Percentiles rank a stretch among this genome's conserved stretches.
phyloP scores from a whole-genome alignment of 1,140 invertebrate species.

The Artemia franciscana region DNA sequence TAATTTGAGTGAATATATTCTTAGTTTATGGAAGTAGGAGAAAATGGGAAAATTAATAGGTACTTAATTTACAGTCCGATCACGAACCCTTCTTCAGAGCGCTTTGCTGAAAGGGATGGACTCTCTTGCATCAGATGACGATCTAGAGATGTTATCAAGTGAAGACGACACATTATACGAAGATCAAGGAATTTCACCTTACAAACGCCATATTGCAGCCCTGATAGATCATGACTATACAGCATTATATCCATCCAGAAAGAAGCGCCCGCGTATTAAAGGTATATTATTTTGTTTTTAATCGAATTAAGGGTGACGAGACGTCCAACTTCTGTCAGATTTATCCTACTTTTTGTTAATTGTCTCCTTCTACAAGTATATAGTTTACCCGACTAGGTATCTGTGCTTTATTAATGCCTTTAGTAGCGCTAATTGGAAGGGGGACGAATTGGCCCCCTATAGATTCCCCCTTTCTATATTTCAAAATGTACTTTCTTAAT shows the following conservation, averaged over 20 bases:
- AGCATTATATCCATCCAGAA: background rate
- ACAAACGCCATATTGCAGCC: background rate
- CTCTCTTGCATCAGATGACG: background rate
- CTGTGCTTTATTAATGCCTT: background rate
- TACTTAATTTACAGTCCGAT: background rate
- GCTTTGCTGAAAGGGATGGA: background rate
- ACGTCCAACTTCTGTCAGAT: background rate
- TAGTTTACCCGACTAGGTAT: background rate
- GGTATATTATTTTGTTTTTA: background rate
- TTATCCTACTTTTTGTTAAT: background rate
- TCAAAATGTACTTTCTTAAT: too few species aligned
- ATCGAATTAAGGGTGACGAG: background rate
- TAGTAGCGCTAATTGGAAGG: background rate
- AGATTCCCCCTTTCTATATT: too few species aligned
- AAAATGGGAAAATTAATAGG: too few species aligned
- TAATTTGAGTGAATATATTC: too few species aligned
- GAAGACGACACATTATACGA: background rate
- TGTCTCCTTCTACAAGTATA: background rate
- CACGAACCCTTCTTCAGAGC: background rate
- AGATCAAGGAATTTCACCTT: background rate
- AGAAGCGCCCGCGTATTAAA: background rate
- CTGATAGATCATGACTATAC: background rate
- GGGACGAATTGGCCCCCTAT: too few species aligned
- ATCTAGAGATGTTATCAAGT: background rate
- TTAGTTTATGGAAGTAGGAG: too few species aligned